Evolutionary conservation across 2,113 vertebrate species (phyloP).

Genomic region (Empidonax traillii): DNA sequence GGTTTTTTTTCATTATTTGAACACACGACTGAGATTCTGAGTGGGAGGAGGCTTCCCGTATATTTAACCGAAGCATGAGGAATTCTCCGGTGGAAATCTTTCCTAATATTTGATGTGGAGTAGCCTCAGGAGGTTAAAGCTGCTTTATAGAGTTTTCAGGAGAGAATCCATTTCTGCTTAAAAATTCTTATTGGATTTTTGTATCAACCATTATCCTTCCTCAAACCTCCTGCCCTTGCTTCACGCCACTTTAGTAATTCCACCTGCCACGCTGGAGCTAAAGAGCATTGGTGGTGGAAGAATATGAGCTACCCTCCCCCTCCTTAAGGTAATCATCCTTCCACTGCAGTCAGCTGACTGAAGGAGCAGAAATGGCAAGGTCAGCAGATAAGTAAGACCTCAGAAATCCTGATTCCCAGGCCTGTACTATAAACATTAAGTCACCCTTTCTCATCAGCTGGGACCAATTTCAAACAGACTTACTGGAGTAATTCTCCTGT

Average conservation of each 20-base stretch:
- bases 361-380: background rate
- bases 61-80: background rate
- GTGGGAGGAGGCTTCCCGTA: background rate
- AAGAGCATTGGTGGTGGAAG: background rate
- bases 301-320: background rate
- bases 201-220: background rate
- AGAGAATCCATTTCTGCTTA: background rate
- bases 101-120: background rate
- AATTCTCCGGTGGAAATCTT: background rate
- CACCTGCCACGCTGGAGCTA: background rate
- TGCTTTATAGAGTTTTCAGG: background rate
- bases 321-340: background rate
- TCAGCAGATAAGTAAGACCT: background rate
- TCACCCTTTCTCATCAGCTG: background rate
- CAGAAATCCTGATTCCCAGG: background rate
- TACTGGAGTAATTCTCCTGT: background rate
- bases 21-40: background rate
- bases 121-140: background rate
- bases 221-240: fast-evolving
- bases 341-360: background rate
- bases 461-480: background rate
- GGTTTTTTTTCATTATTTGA: background rate
- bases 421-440: background rate
- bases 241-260: background rate
- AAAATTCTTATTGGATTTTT: background rate